These are phyloP conservation scores for Sarcophaga peregrina DNA, from an alignment of 1,140 invertebrate genomes.

Conservation along the genomic window DNA sequence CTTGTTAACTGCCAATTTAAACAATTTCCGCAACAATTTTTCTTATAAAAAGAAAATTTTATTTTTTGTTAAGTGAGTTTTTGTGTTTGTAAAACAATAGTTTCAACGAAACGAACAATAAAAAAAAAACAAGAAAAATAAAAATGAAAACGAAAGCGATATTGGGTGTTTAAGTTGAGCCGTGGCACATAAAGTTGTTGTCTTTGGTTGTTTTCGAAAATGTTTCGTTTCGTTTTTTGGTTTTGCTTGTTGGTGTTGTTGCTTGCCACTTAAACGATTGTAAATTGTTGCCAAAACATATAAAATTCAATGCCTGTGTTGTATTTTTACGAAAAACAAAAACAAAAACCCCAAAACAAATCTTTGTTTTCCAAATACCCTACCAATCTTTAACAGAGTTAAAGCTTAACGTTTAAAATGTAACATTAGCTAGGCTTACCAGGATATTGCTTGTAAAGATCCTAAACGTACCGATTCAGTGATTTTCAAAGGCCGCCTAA, in stretches of 20 bases:
- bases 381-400: too few species aligned
- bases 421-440: neutral
- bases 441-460: neutral
- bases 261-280: conserved; percentile 37
- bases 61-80: neutral
- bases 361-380: neutral
- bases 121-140: neutral
- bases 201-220: neutral
- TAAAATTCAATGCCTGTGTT: neutral
- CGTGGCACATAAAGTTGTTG: too few species aligned
- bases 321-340: neutral
- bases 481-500: too few species aligned
- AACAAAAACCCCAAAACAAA: neutral
- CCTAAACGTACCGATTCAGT: too few species aligned
- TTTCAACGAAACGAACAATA: neutral
- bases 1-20: conserved; percentile 31
- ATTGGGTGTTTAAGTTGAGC: neutral
- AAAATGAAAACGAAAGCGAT: neutral
- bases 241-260: conserved; percentile 9
- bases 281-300: neutral
- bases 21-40: conserved; percentile 38
- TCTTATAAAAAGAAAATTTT: neutral
- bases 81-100: conserved; percentile 34
- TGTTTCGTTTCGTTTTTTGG: neutral
- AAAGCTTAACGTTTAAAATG: too few species aligned